Base-by-base conservation (phyloP, 2,888 invertebrate genomes). In the Thecocarcelia acutangulata region DNA sequence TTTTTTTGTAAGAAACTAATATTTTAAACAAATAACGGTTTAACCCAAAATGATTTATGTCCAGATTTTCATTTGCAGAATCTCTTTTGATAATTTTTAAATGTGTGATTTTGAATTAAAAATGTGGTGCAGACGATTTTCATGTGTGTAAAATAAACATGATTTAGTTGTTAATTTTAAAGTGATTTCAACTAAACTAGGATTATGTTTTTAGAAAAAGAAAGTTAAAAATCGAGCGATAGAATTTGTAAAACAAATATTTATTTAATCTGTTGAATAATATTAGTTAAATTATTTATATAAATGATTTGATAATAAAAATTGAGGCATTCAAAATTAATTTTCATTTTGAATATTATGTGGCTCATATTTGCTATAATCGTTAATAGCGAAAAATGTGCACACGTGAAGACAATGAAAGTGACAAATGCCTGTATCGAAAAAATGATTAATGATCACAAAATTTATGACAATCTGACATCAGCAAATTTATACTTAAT, bases 221-320 rank as follows among this genome's bases (percentile, higher is more conserved):
- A 77, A 69, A 77, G 63, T 61, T 46, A 54, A 37, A 56, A 74
- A 44, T 48, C 28, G 13, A 19, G 11, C 24, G 12, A n/a, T 42
- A 9, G 19, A 54, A 52, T 50, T 40, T 17, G 1, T 59, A 19
- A 50, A 37, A 1, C 61, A 61, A 69, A 69, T 69, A 61, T 69
- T 76, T 61, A 61, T 69, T 76, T 61, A 61, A 12, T 0, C 17
- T 59, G 52, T 76, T 75, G 59, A 17, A 59, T 75, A 75, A 59
- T 42, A 68, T 28, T 11, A 50, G 33, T 52, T 46, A 2, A 40
- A 24, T 24, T 24, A 24, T 54, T 24, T 46, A 46, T 17, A 0
- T 46, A 15, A 46, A 17, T 17, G 2, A 46, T 15, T 46, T 46
- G 8, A 17, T 15, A 24, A 24, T 24, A 24, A 24, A 24, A 24